Conservation (phyloP, 2,888 invertebrate species). For the Cryptocheilus praepositus region DNA sequence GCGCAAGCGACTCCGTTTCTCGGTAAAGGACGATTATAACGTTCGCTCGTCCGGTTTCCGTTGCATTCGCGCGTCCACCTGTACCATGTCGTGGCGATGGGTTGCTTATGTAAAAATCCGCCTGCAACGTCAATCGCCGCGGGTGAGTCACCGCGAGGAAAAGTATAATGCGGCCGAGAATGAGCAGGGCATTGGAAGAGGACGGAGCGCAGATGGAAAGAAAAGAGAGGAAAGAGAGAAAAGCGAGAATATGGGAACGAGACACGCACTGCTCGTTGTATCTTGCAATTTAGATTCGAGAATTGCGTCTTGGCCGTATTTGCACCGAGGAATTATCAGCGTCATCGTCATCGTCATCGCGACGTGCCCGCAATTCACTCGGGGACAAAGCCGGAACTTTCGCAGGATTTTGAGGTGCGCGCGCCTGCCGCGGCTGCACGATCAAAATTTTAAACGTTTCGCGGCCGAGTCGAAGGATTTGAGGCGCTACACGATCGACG, state of each 20-base stretch:
- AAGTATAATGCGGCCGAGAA: neutral
- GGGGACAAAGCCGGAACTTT: slow-evolving; percentile 18
- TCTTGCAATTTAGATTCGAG: neutral
- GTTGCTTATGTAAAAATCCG: too few relatives aligned
- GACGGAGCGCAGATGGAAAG: neutral
- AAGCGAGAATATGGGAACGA: neutral
- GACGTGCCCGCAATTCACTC: neutral
- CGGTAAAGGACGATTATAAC: too few relatives aligned
- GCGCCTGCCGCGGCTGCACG: neutral
- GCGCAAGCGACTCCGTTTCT: too few relatives aligned
- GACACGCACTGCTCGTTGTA: neutral
- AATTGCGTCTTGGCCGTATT: neutral
- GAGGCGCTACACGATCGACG: neutral
- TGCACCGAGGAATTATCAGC: too few relatives aligned
- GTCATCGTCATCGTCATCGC: neutral
- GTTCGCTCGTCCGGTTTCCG: too few relatives aligned
- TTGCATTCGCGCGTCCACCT: too few relatives aligned
- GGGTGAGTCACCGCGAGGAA: too few relatives aligned
- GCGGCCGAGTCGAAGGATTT: slow-evolving; percentile 3
- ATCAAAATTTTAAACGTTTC: slow-evolving; percentile 25
- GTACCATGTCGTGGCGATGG: too few relatives aligned
- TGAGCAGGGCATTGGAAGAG: neutral
- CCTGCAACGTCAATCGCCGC: too few relatives aligned
- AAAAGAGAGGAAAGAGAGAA: neutral
- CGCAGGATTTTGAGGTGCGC: slow-evolving; percentile 11